Conservation (phyloP, 2,797 vertebrate species). For the Scolopax rusticola region DNA sequence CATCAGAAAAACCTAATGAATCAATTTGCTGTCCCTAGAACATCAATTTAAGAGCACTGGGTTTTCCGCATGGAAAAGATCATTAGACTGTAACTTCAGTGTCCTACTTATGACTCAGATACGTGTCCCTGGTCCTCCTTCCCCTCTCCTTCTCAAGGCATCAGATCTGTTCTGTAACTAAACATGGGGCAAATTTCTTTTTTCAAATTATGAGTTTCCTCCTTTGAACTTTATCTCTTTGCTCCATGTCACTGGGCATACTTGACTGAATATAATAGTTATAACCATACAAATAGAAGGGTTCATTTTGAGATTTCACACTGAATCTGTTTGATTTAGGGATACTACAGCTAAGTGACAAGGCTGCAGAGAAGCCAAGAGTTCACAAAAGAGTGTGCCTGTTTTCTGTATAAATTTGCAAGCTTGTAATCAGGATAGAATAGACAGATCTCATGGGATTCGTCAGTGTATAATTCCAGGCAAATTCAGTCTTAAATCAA, state of each 20-base stretch:
- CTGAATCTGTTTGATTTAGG: neutral
- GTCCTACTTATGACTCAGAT: neutral
- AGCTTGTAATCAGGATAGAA: neutral
- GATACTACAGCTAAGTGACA: neutral
- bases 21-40: neutral
- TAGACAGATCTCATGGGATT: neutral
- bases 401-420: slow-evolving; percentile 17
- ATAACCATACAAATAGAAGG: slow-evolving; percentile 22
- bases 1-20: slow-evolving; percentile 1
- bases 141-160: neutral
- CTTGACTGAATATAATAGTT: slow-evolving; percentile 28
- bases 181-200: neutral
- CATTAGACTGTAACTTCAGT: neutral
- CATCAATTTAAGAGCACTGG: neutral
- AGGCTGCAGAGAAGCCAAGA: neutral
- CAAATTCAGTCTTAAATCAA: neutral
- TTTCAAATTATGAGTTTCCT: neutral
- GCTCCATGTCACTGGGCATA: neutral
- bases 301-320: neutral
- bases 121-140: neutral
- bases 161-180: neutral
- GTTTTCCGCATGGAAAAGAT: neutral
- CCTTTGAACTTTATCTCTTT: neutral
- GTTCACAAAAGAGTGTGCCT: neutral
- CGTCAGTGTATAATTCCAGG: neutral